Conservation (phyloP, 2,113 vertebrate species). For the Platichthys flesus region DNA sequence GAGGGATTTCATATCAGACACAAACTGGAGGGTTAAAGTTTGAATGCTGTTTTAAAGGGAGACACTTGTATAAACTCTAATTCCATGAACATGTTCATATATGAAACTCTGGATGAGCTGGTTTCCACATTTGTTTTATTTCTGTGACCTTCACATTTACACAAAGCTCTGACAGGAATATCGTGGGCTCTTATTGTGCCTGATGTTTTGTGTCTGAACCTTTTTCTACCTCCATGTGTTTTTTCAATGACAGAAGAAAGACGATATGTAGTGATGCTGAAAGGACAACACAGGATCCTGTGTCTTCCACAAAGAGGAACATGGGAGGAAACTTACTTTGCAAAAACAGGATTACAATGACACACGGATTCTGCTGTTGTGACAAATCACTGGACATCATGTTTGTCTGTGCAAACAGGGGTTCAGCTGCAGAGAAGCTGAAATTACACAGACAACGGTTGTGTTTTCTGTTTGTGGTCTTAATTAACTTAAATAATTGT, state of each 20-base stretch:
- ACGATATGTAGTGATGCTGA: not conserved
- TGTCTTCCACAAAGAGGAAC: not conserved
- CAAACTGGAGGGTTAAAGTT: no score
- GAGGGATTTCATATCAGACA: not conserved
- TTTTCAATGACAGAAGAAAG: not conserved
- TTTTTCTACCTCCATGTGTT: not conserved
- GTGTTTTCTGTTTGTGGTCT: no score
- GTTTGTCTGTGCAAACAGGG: slow-evolving; percentile 1
- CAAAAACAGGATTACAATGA: not conserved
- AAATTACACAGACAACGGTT: no score
- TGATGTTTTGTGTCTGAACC: not conserved
- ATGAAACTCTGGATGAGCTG: not conserved
- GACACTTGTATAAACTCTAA: no score
- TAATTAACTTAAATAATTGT: no score
- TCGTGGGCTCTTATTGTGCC: no score
- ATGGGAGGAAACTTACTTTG: not conserved
- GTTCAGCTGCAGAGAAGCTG: no score
- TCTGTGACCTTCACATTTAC: not conserved
- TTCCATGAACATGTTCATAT: no score
- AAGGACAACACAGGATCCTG: not conserved
- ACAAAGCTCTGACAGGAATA: not conserved
- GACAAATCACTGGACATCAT: not conserved
- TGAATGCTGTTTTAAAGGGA: no score
- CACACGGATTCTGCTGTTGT: not conserved
- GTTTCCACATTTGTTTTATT: no score